Conservation (phyloP, 2,797 vertebrate species). For the Hydrocynus forskahlii region DNA sequence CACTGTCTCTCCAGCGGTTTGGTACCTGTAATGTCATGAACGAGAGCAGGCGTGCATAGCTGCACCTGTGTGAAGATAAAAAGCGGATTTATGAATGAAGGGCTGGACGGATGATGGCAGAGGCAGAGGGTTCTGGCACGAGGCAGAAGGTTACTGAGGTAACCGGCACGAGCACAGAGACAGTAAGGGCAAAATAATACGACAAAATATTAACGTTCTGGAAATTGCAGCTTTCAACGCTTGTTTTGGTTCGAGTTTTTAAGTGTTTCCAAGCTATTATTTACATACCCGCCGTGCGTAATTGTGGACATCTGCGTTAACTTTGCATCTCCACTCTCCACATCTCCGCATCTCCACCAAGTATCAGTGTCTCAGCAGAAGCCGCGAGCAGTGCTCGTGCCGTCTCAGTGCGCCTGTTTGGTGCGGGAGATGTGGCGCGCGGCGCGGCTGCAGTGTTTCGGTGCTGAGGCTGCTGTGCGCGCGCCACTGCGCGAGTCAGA, state of each 20-base stretch:
- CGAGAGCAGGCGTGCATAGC: neutral
- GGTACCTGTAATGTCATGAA: slow-evolving; percentile 5
- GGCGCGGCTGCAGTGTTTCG: neutral
- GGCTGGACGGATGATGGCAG: slow-evolving; percentile 16
- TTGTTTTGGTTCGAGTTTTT: neutral
- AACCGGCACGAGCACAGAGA: neutral
- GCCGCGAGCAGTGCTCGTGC: neutral
- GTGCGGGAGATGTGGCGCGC: slow-evolving; percentile 15
- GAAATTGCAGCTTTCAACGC: neutral
- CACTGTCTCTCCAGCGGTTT: neutral
- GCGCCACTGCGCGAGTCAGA: slow-evolving; percentile 8
- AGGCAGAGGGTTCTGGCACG: neutral
- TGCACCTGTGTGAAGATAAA: neutral
- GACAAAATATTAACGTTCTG: neutral
- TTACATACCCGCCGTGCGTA: neutral
- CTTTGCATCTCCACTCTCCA: neutral
- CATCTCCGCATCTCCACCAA: neutral
- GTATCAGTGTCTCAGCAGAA: neutral
- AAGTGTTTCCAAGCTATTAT: neutral
- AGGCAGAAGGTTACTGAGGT: neutral
- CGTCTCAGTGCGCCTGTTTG: neutral
- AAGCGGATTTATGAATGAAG: slow-evolving; percentile 34
- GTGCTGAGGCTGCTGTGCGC: neutral
- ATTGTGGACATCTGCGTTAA: neutral
- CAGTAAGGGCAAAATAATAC: neutral